Conservation (phyloP, 2,113 vertebrate species). For the Eulacestoma nigropectus region DNA sequence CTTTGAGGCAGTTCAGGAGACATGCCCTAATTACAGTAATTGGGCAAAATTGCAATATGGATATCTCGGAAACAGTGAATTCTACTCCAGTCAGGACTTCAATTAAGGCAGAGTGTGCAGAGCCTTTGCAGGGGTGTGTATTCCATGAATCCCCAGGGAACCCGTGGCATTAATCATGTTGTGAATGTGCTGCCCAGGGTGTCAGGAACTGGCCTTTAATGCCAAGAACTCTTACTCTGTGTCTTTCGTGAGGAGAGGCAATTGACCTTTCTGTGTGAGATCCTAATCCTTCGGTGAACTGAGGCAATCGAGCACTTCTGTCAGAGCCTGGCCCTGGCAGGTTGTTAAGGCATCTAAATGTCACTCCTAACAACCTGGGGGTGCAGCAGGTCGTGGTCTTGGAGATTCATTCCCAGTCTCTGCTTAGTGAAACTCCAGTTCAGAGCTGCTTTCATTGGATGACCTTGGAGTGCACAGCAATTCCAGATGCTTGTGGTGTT, state of each 20-base stretch:
- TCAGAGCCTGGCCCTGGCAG: neutral
- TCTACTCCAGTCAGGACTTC: neutral
- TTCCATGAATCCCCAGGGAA: neutral
- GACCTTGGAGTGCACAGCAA: neutral
- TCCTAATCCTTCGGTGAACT: neutral
- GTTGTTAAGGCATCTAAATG: neutral
- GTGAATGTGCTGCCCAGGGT: neutral
- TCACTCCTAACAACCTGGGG: neutral
- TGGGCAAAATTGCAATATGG: neutral
- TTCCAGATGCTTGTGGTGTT: neutral
- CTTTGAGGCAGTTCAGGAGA: neutral
- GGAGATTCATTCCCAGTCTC: neutral
- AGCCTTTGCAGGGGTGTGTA: neutral
- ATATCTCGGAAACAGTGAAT: neutral
- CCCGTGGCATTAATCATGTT: neutral
- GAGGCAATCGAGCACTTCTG: neutral
- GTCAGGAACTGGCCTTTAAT: neutral
- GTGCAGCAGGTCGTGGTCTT: neutral
- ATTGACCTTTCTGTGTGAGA: neutral
- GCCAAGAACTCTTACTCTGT: neutral
- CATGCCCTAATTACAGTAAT: neutral
- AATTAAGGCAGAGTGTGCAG: neutral
- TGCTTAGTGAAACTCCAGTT: neutral
- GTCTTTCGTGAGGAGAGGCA: neutral
- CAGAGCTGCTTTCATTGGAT: neutral